Evolutionary conservation across 1,140 invertebrate species (phyloP).

Genomic region (Maniola jurtina): DNA sequence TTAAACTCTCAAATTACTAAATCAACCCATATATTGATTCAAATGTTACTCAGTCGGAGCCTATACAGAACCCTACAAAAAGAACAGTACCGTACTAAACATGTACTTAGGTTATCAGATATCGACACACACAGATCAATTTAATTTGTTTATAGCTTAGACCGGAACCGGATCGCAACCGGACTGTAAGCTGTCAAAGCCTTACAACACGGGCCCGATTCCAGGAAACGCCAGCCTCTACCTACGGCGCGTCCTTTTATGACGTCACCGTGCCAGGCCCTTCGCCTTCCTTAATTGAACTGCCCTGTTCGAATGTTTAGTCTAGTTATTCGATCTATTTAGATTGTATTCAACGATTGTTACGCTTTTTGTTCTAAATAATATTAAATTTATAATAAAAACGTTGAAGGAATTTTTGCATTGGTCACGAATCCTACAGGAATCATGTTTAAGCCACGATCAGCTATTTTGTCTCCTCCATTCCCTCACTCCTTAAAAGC

Average conservation of each 20-base stretch:
- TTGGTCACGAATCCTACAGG: too few species aligned
- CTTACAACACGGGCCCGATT: slow-evolving; percentile 47
- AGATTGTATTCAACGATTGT: slow-evolving; percentile 35
- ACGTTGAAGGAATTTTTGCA: too few species aligned
- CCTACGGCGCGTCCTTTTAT: slow-evolving; percentile 57
- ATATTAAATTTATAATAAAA: slow-evolving; percentile 14
- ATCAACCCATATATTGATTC: too few species aligned
- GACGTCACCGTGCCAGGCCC: slow-evolving; percentile 45
- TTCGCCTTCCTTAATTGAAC: slow-evolving; percentile 35
- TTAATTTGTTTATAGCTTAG: background rate
- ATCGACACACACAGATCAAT: background rate
- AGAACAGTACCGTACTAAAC: too few species aligned
- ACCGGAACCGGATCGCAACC: background rate
- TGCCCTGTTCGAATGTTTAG: slow-evolving; percentile 41
- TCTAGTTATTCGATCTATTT: slow-evolving; percentile 48
- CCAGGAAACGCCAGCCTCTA: slow-evolving; percentile 56
- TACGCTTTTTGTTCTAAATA: slow-evolving; percentile 18
- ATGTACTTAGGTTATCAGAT: too few species aligned
- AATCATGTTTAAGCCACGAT: too few species aligned
- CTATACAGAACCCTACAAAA: too few species aligned
- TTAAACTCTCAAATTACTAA: too few species aligned
- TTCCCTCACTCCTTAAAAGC: too few species aligned
- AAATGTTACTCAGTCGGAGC: too few species aligned
- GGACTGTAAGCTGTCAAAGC: background rate
- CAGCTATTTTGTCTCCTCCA: too few species aligned